phyloP scores from a whole-genome alignment of 2,888 invertebrate genomes.

The Melipona beecheii region DNA sequence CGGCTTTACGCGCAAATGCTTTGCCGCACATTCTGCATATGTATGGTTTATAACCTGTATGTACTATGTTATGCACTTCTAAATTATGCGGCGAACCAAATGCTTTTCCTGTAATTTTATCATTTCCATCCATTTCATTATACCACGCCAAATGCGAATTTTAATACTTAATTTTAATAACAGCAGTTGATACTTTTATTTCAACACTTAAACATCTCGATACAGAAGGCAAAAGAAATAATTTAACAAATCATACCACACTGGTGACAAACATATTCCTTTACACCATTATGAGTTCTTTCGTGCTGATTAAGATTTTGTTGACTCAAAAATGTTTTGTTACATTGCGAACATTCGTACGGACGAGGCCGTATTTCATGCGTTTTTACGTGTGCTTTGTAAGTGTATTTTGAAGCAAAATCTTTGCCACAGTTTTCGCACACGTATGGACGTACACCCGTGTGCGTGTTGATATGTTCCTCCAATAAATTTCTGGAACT shows the following conservation, averaged over 20 bases:
- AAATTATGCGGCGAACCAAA: conserved; percentile 91
- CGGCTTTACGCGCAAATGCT: conserved; percentile 90
- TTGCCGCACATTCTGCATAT: conserved; percentile 90
- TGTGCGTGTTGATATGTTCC: conserved; percentile 91
- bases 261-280: conserved; percentile 88
- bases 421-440: conserved; percentile 89
- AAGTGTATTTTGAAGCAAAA: conserved; percentile 92
- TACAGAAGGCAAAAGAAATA: no score
- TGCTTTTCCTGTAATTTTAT: conserved; percentile 86
- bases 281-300: conserved; percentile 89
- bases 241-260: conserved; percentile 86
- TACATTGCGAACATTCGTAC: conserved; percentile 88
- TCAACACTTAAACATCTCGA: background rate
- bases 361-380: conserved; percentile 89
- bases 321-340: conserved; percentile 90
- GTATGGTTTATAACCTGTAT: conserved; percentile 90
- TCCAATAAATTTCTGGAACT: conserved; percentile 89
- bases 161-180: background rate
- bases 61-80: conserved; percentile 92
- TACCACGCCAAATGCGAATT: background rate
- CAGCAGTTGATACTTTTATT: no score
- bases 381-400: conserved; percentile 91
- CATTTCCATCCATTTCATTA: background rate
- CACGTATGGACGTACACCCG: conserved; percentile 88
- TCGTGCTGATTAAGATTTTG: conserved; percentile 91